Base-by-base conservation (phyloP, 1,140 invertebrate species). In the Pectinophora gossypiella region DNA sequence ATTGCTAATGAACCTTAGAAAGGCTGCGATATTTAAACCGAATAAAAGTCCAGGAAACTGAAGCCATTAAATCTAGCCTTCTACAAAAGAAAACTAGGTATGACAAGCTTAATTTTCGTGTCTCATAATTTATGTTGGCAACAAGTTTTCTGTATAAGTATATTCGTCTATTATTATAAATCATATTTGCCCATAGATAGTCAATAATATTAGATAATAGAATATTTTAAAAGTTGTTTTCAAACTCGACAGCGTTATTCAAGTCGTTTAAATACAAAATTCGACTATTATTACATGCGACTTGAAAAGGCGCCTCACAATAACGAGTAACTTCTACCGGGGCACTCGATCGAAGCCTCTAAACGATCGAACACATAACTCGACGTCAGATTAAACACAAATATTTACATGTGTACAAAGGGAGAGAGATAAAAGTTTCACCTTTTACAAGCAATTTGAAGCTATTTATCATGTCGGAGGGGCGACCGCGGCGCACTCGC, bases 381-480 rank as follows among this genome's bases (percentile, higher is more conserved):
- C 61, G 58, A 68, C 36, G 76, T 77, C 76, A 69, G 76, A 80
- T 82, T 80, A 78, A 76, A 75, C 68, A 74, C 75, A 76, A 80
- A 80, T 80, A 81, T 83, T 81, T 81, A 83, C 79, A 79, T 73
- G 64, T 72, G 70, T 76, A 83, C 76, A 81, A 81, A 68, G 47
- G 70, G 43, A 68, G 61, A 51, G 61, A 76, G 68, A 76, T 85
- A 84, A 73, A 84, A 78, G 73, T 73, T 77, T 76, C 60, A 76
- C 68, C 71, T 81, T 82, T 85, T 87, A 85, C 78, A 87, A 87
- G 78, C 76, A 78, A 81, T 85, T 87, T 82, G 72, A 70, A 58
- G 74, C 83, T 81, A 87, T 87, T 84, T 87, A 87, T 87, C 78
- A 82, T 77, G 64, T 64, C 36, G 23, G 59, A 21, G 59, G 23